These are phyloP conservation scores for Fregata magnificens DNA, from an alignment of 2,113 vertebrate genomes.

Conservation along the genomic window DNA sequence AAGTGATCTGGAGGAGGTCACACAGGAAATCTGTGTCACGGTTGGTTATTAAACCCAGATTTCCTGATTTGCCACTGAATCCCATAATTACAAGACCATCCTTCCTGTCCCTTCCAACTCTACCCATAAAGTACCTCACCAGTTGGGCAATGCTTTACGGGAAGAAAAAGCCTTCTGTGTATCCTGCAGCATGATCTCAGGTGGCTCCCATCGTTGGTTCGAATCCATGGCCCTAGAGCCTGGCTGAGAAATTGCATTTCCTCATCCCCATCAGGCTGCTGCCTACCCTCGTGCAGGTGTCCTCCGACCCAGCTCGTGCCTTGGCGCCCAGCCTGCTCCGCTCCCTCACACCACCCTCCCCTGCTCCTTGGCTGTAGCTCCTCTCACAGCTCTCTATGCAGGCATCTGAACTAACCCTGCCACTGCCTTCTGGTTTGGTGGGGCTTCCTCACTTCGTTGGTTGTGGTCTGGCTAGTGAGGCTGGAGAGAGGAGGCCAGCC, in stretches of 20 bases:
- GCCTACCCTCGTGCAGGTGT: fast-evolving
- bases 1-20: conserved; percentile 20
- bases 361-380: background rate
- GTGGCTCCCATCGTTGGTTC: background rate
- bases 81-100: conserved; percentile 39
- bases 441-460: background rate
- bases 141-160: background rate
- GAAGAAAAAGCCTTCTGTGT: background rate
- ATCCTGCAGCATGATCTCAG: background rate
- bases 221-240: background rate
- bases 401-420: background rate
- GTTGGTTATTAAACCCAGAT: conserved; percentile 58
- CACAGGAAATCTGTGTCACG: conserved; percentile 55
- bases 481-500: background rate
- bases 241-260: background rate
- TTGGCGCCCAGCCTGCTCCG: background rate
- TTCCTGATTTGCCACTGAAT: conserved; percentile 60
- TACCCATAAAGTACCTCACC: background rate
- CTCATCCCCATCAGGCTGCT: background rate
- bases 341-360: background rate
- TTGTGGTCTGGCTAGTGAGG: background rate
- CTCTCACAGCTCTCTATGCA: fast-evolving
- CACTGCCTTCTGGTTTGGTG: background rate
- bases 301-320: background rate
- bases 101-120: conserved; percentile 11